These are phyloP conservation scores for Isurus oxyrinchus DNA, from an alignment of 2,113 vertebrate genomes.

Conservation along the genomic window DNA sequence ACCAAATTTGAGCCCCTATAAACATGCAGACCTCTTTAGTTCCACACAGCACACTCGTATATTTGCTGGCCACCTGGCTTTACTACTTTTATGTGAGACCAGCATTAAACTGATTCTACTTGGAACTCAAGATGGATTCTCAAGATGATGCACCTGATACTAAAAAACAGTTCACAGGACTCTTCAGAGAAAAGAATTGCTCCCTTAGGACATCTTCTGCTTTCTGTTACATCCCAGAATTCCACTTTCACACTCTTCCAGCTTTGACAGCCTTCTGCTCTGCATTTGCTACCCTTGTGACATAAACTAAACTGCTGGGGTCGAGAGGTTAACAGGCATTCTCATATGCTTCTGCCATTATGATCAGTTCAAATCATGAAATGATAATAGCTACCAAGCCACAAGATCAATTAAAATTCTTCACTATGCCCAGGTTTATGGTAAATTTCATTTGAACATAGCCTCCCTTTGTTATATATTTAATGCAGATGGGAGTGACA, in stretches of 20 bases:
- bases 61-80: conserved; percentile 78
- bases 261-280: conserved; percentile 73
- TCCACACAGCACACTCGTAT: conserved; percentile 69
- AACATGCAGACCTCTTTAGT: conserved; percentile 85
- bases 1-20: conserved; percentile 49
- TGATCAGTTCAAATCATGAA: conserved; percentile 41
- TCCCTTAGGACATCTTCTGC: conserved; percentile 74
- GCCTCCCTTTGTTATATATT: conserved; percentile 46
- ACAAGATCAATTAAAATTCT: conserved; percentile 49
- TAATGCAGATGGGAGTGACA: conserved; percentile 42
- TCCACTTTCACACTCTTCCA: conserved; percentile 56
- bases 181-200: conserved; percentile 71
- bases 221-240: conserved; percentile 66
- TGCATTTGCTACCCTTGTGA: conserved; percentile 71
- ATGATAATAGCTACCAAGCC: conserved; percentile 43
- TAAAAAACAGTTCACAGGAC: conserved; percentile 85
- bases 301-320: conserved; percentile 62
- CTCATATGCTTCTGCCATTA: conserved; percentile 72
- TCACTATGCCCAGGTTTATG: conserved; percentile 46
- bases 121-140: conserved; percentile 93
- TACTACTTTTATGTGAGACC: conserved; percentile 72
- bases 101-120: conserved; percentile 84
- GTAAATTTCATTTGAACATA: conserved; percentile 46
- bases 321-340: conserved; percentile 64
- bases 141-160: conserved; percentile 99